phyloP scores from a whole-genome alignment of 1,140 invertebrate genomes.

The Dinoponera quadriceps region DNA sequence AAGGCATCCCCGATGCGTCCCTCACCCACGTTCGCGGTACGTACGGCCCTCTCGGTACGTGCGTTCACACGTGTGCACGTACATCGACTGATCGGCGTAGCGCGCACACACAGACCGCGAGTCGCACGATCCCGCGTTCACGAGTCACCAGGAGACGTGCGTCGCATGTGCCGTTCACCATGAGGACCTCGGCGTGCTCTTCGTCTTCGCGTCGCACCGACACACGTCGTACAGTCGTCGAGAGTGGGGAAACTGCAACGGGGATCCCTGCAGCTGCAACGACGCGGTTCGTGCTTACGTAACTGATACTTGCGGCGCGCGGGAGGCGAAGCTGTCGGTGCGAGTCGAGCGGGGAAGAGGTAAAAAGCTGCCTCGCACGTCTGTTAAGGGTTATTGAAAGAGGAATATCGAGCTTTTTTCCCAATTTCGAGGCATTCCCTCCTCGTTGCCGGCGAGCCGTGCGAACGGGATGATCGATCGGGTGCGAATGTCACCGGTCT shows the following conservation, averaged over 20 bases:
- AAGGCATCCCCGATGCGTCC: conserved; percentile 21
- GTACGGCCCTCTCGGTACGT: conserved; percentile 55
- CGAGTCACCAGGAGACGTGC: conserved; percentile 61
- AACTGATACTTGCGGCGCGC: conserved; percentile 13
- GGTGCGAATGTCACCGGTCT: not conserved
- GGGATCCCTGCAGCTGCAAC: conserved; percentile 54
- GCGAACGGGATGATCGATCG: conserved; percentile 26
- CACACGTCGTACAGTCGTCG: not conserved
- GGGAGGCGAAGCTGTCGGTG: not conserved
- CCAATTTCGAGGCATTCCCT: conserved; percentile 47
- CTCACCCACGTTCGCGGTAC: conserved; percentile 20
- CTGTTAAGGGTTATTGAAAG: not conserved
- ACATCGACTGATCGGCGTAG: conserved; percentile 62
- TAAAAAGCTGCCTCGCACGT: conserved; percentile 4
- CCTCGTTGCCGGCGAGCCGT: conserved; percentile 21
- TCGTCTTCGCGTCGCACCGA: conserved; percentile 40
- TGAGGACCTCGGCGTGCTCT: conserved; percentile 29
- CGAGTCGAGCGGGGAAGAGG: not conserved
- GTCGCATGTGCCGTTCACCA: conserved; percentile 69
- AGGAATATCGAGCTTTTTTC: not conserved
- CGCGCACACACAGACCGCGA: conserved; percentile 20
- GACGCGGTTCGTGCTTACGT: conserved; percentile 52
- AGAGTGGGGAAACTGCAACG: conserved; percentile 60
- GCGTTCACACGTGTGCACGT: conserved; percentile 71
- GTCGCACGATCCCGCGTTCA: conserved; percentile 47